phyloP scores from a whole-genome alignment of 2,888 invertebrate species.

The Trachelus troglodyta region DNA sequence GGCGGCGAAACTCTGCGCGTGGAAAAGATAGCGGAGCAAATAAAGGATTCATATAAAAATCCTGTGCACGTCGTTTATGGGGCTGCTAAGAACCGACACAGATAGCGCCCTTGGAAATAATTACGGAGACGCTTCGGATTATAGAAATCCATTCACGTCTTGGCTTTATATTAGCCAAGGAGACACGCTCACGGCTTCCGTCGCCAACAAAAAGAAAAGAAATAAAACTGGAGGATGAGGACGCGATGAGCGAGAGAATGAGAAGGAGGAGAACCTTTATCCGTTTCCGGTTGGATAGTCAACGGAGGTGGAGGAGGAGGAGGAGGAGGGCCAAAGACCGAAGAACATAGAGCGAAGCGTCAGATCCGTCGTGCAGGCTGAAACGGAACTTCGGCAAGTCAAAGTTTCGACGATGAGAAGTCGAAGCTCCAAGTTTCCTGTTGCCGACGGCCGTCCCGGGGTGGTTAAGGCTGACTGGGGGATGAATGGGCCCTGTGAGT shows the following conservation, averaged over 20 bases:
- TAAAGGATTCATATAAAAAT: not conserved
- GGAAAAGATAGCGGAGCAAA: not conserved
- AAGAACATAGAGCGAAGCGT: conserved; percentile 7
- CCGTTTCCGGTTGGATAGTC: conserved; percentile 17
- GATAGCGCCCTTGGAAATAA: conserved; percentile 41
- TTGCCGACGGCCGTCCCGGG: not conserved
- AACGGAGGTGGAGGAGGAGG: conserved; percentile 11
- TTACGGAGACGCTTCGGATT: conserved; percentile 33
- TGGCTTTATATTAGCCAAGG: conserved; percentile 33
- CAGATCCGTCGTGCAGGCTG: not conserved
- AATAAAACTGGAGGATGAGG: not conserved
- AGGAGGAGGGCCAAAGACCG: not conserved
- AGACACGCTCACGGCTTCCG: not conserved
- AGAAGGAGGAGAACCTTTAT: conserved; percentile 15
- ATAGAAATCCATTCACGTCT: conserved; percentile 41
- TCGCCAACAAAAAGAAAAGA: not conserved
- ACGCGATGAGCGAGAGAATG: conserved; percentile 10
- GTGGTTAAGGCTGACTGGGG: not conserved
- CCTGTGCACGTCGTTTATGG: not conserved
- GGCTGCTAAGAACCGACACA: conserved; percentile 8
- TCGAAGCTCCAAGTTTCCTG: not conserved
- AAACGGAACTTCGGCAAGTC: not conserved
- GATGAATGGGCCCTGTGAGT: not conserved
- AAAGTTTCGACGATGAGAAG: not conserved
- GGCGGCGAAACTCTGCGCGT: not conserved